Percentiles rank a stretch among this genome's conserved stretches.
Evolutionary conservation across 2,888 invertebrate genomes (phyloP).

Genomic region (Cerastis leucographa): DNA sequence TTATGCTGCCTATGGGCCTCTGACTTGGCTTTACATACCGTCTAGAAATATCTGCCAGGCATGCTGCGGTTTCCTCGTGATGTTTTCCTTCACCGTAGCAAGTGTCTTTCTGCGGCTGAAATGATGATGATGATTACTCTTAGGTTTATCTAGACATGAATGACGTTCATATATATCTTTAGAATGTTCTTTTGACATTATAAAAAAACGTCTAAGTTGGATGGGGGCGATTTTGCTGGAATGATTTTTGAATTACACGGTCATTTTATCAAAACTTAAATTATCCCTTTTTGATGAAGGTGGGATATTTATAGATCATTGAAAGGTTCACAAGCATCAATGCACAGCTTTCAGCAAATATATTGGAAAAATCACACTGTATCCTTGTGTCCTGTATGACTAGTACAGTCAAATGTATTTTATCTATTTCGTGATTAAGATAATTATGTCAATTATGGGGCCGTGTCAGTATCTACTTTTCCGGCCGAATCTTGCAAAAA

Average conservation of each 20-base stretch:
- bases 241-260: slow-evolving; percentile 19
- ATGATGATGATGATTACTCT: too few relatives aligned
- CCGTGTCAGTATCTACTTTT: neutral
- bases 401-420: neutral
- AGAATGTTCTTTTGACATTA: slow-evolving; percentile 4
- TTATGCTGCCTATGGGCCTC: too few relatives aligned
- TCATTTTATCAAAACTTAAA: slow-evolving; percentile 12
- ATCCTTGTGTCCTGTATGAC: neutral
- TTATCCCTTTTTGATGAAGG: slow-evolving; percentile 35
- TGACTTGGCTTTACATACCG: too few relatives aligned
- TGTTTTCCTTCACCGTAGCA: too few relatives aligned
- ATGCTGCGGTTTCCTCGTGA: too few relatives aligned
- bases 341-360: neutral
- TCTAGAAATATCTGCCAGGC: too few relatives aligned
- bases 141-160: too few relatives aligned
- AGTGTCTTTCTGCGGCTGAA: too few relatives aligned
- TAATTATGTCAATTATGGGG: neutral
- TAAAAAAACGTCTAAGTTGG: neutral
- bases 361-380: neutral
- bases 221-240: neutral
- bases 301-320: slow-evolving; percentile 18
- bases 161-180: too few relatives aligned
- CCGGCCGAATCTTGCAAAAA: neutral
- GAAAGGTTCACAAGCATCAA: neutral
- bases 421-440: neutral